Percentiles rank a stretch among this genome's conserved stretches.
Evolutionary conservation across 2,113 vertebrate species (phyloP).

Genomic region (Laterallus jamaicensis): DNA sequence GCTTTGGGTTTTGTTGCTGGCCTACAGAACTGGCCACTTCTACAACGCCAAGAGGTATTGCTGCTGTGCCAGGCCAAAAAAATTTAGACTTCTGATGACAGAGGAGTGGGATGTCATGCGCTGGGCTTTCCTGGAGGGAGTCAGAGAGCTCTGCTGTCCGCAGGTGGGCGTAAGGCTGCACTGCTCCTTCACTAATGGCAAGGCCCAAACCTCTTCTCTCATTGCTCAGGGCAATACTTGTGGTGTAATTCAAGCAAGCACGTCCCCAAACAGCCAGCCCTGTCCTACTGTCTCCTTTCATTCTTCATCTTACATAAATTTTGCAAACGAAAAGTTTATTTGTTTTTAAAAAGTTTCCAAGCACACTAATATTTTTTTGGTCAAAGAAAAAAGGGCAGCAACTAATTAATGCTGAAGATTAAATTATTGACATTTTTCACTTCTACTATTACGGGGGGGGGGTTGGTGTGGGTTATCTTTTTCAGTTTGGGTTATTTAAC

Average conservation of each 20-base stretch:
- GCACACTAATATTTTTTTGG: background rate
- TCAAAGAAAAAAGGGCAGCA: background rate
- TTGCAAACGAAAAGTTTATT: background rate
- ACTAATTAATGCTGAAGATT: background rate
- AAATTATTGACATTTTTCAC: background rate
- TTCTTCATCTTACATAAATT: background rate
- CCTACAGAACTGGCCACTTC: background rate
- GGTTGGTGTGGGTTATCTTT: rapidly evolving
- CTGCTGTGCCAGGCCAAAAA: rapidly evolving
- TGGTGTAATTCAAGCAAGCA: background rate
- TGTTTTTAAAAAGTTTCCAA: background rate
- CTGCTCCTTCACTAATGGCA: background rate
- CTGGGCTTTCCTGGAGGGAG: background rate
- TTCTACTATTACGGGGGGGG: background rate
- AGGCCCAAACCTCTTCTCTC: background rate
- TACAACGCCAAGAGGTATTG: rapidly evolving
- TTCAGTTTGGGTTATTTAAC: background rate
- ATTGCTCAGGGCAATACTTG: rapidly evolving
- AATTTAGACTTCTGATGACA: background rate
- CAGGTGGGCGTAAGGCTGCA: background rate
- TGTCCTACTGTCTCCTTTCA: background rate
- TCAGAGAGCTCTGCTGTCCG: background rate
- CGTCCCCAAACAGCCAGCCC: background rate
- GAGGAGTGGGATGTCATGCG: background rate
- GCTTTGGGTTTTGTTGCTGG: background rate